Conservation (phyloP, 2,797 vertebrate species). For the Catostomus latipinnis region DNA sequence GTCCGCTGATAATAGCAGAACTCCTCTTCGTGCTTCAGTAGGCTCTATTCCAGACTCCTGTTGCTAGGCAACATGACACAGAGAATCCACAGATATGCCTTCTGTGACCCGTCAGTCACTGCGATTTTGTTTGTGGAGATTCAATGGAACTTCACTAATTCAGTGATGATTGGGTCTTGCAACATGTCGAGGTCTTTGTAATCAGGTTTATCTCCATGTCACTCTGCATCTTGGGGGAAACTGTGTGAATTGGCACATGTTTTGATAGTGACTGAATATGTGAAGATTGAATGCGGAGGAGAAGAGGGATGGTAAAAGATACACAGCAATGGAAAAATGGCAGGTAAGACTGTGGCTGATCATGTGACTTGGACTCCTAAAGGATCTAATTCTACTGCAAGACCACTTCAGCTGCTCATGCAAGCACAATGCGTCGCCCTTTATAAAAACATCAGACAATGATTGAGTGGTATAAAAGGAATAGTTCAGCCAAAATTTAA, state of each 20-base stretch:
- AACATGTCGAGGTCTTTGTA: conserved; percentile 13
- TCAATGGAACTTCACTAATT: neutral
- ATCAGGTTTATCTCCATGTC: no score
- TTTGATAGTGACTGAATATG: conserved; percentile 18
- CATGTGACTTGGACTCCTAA: conserved; percentile 33
- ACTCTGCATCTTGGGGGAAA: conserved; percentile 17
- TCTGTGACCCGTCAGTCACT: neutral
- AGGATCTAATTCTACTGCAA: conserved; percentile 36
- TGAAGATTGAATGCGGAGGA: conserved; percentile 21
- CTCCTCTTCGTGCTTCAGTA: conserved; percentile 62
- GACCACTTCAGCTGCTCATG: conserved; percentile 47
- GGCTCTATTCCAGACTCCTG: conserved; percentile 33
- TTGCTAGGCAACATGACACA: conserved; percentile 55
- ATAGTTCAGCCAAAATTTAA: neutral
- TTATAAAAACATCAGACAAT: conserved; percentile 74
- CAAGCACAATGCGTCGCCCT: conserved; percentile 78
- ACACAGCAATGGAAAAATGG: neutral
- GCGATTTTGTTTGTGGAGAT: conserved; percentile 3
- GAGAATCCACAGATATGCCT: conserved; percentile 56
- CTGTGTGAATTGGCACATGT: conserved; percentile 23
- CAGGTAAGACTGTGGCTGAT: conserved; percentile 41
- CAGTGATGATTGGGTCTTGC: conserved; percentile 22
- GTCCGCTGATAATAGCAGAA: conserved; percentile 10
- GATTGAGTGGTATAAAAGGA: conserved; percentile 31
- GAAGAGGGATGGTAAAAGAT: conserved; percentile 36